phyloP scores from a whole-genome alignment of 2,797 vertebrate genomes.

The Chaunax sp. region DNA sequence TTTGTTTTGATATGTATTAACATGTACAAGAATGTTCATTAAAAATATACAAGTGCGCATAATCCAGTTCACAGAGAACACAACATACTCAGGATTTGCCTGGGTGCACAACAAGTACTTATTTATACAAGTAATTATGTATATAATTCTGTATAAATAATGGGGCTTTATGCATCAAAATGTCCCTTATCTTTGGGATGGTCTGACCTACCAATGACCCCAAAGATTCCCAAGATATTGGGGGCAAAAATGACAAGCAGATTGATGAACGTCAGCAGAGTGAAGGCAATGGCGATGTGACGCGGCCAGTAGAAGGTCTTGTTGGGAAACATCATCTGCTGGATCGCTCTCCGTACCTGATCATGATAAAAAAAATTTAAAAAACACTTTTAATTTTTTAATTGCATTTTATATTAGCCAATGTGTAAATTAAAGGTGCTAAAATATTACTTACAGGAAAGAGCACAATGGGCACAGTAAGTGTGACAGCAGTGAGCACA shows the following conservation, averaged over 20 bases:
- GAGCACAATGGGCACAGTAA: conserved; percentile 96
- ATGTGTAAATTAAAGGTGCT: background rate
- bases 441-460: conserved; percentile 89
- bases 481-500: conserved; percentile 94
- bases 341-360: conserved; percentile 95
- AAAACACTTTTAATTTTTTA: background rate
- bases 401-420: conserved; percentile 1
- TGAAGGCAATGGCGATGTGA: conserved; percentile 87
- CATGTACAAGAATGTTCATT: background rate
- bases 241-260: conserved; percentile 97
- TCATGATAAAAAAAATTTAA: background rate
- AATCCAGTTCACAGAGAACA: background rate
- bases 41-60: background rate
- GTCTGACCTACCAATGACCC: conserved; percentile 90
- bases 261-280: conserved; percentile 92
- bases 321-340: conserved; percentile 94
- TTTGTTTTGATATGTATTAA: too few species aligned
- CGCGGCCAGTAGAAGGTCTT: conserved; percentile 96
- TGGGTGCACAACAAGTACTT: too few species aligned
- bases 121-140: too few species aligned
- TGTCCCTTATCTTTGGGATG: background rate
- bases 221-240: conserved; percentile 97
- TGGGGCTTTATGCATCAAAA: background rate
- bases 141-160: too few species aligned
- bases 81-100: too few species aligned